Evolutionary conservation across 2,888 invertebrate species (phyloP), one percentile per base, ranked within the genome.

Genomic region (Tetropium fuscum): DNA sequence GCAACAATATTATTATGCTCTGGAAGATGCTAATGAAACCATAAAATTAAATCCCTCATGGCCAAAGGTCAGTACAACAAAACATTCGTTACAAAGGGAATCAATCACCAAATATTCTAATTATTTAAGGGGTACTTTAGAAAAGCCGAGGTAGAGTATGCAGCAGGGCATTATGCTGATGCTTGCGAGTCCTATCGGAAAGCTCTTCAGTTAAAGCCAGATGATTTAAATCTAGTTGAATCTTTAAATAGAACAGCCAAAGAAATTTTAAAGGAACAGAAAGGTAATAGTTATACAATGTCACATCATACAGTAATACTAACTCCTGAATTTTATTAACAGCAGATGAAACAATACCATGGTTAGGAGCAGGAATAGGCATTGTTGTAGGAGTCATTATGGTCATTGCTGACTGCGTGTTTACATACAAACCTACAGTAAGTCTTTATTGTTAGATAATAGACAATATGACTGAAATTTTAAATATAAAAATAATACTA

Each of bases 11-110:
- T 90, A 88, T 79, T 86, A 89, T 68, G 90, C 93, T 0, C 82
- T 91, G 70, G 87, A 91, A 78, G 94, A 94, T 85, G 93, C 94
- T 1, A 86, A 89, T 73, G 88, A 90, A 79, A 88, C 90, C 2
- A 91, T 93, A 51, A 84, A 85, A 75, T 77, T 93, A 53, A 88
- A 90, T 77, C 92, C 92, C 11, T 85, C 87, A 41, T 93, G 93
- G 92, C 88, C 91, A 4, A 93, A 93, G 86, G 92, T 89, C 83
- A 69, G 18, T 45, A 18, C 10, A 16, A 3, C 5, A 13, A 10
- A 3, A n/a, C n/a, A n/a, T n/a, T n/a, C n/a, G n/a, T n/a, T n/a
- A n/a, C n/a, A n/a, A n/a, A n/a, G n/a, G n/a, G n/a, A n/a, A n/a
- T n/a, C n/a, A n/a, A n/a, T n/a, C n/a, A n/a, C 10, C 19, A 32